phyloP scores from a whole-genome alignment of 2,797 vertebrate species.

The Botia almorhae region DNA sequence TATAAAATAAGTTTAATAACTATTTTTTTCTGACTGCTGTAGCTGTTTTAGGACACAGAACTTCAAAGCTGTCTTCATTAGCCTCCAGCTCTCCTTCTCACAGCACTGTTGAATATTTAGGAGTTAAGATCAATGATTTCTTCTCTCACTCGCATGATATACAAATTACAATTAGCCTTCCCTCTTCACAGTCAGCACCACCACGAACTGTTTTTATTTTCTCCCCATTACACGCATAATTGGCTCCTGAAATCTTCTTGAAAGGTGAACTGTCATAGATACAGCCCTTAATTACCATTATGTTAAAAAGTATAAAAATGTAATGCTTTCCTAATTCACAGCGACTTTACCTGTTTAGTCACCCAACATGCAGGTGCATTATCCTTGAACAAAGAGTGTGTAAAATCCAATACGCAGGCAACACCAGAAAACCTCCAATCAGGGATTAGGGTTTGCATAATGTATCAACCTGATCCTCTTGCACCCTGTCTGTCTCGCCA shows the following conservation, averaged over 20 bases:
- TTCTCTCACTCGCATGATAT: constrained; percentile 12
- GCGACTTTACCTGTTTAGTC: constrained; percentile 1
- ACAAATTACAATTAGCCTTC: constrained; percentile 36
- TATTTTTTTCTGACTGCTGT: no score
- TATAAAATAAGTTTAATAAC: background rate
- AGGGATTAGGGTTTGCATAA: constrained; percentile 6
- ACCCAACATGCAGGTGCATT: constrained; percentile 11
- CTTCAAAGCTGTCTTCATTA: constrained; percentile 44
- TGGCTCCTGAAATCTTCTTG: constrained; percentile 7
- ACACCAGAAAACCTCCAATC: background rate
- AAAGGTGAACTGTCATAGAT: constrained; percentile 3
- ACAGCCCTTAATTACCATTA: background rate
- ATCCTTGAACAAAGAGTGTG: background rate
- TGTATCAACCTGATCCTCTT: background rate
- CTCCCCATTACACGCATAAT: constrained; percentile 6
- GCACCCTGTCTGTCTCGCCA: background rate
- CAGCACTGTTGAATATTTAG: constrained; percentile 38
- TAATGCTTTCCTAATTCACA: background rate
- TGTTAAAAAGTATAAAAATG: background rate
- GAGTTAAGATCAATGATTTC: constrained; percentile 33
- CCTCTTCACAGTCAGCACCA: constrained; percentile 11
- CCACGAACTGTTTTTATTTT: constrained; percentile 15
- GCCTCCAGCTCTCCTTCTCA: constrained; percentile 12
- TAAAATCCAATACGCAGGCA: background rate
- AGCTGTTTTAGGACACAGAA: constrained; percentile 24